Evolutionary conservation across 2,888 invertebrate species (phyloP), one percentile per base, ranked within the genome.

Genomic region (Eilema caniola): DNA sequence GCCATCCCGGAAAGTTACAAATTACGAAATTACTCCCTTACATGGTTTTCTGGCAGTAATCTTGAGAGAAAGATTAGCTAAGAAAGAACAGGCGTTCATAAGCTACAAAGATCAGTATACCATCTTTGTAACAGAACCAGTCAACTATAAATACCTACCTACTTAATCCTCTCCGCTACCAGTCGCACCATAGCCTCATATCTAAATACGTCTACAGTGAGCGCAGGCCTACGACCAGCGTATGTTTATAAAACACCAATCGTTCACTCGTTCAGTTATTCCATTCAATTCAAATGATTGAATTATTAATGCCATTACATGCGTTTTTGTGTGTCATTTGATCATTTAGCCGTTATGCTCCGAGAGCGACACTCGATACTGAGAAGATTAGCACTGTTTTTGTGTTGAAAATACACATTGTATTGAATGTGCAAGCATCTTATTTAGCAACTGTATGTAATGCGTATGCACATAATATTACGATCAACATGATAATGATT

Each of bases 201-300:
- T 64, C 37, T 69, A 25, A 60, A 61, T 69, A 68, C 78, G 70
- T 72, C 64, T 85, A 80, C 84, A 80, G 77, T 79, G 84, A 86
- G 85, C 79, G 47, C 71, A 77, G 57, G 80, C 66, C 83, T 79
- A 83, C 84, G 83, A 83, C 78, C 79, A 78, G 73, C 79, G 78
- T 82, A 65, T 65, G 84, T 87, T 86, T 86, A 85, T 85, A 83
- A 80, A 75, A 74, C 74, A 72, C 71, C 76, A 81, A 69, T 60
- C 63, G 69, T 69, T 62, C 62, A 74, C 74, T 83, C 79, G 78
- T 78, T 77, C 77, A 75, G 70, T 75, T 81, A 79, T 76, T 76
- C 78, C 83, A 82, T 82, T 82, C 78, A 79, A 83, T 83, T 82
- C 80, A 77, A 83, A 83, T 83, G 67, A 70, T 61, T 75, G 72